Evolutionary conservation across 2,888 invertebrate genomes (phyloP).

Genomic region (Campoletis raptor): DNA sequence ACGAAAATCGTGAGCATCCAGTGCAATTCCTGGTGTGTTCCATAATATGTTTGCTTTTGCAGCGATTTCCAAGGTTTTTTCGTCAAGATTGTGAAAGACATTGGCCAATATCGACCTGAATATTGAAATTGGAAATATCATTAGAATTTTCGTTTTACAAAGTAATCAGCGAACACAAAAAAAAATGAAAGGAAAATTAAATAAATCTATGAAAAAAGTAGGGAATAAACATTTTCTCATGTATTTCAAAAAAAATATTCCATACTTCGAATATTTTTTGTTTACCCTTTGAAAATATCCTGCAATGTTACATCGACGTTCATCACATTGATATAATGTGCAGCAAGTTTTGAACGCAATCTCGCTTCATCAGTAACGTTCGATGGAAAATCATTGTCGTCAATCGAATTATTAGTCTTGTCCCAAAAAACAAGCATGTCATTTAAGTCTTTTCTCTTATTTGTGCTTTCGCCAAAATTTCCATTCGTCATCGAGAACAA

Average conservation of each 20-base stretch:
- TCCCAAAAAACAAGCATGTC: slow-evolving; percentile 37
- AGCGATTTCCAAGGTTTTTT: slow-evolving; percentile 76
- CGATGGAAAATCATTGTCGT: neutral
- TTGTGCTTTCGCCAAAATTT: slow-evolving; percentile 11
- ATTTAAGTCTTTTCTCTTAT: slow-evolving; percentile 18
- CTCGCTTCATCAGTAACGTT: slow-evolving; percentile 60
- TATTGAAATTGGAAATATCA: neutral
- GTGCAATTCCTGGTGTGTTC: slow-evolving; percentile 77
- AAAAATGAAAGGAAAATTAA: neutral
- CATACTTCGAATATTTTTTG: neutral
- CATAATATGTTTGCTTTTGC: slow-evolving; percentile 79
- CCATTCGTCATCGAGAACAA: neutral
- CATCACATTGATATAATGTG: slow-evolving; percentile 73
- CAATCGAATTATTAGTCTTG: slow-evolving; percentile 38
- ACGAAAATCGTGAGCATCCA: slow-evolving; percentile 74
- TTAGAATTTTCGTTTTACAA: neutral
- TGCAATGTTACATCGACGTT: slow-evolving; percentile 73
- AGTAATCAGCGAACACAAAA: neutral
- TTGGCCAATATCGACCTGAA: slow-evolving; percentile 75
- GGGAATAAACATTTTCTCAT: neutral
- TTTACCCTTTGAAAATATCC: slow-evolving; percentile 77
- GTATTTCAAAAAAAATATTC: neutral
- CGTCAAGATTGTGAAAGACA: slow-evolving; percentile 68
- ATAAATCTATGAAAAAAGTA: neutral
- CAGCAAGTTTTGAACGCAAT: slow-evolving; percentile 67